A percentile compares a stretch with the other conserved stretches of the same genome.
Evolutionary conservation across 2,113 vertebrate species (phyloP).

Genomic region (Pygathrix nemaeus): DNA sequence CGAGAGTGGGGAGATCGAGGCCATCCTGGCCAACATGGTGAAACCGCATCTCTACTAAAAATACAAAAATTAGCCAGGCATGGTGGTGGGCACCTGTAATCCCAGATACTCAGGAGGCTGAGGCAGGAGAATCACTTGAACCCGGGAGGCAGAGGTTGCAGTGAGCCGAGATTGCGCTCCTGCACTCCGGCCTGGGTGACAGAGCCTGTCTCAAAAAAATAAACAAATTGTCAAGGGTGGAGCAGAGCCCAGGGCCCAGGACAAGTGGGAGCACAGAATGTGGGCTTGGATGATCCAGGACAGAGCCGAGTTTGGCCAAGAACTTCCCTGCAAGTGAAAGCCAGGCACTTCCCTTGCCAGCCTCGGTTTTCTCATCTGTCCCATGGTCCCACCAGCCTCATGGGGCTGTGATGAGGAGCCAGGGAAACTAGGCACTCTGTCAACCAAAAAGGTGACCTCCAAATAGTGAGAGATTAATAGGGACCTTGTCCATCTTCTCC

Average conservation of each 20-base stretch:
- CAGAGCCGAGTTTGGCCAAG: not conserved
- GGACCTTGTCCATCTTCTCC: rapidly evolving
- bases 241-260: not conserved
- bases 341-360: not conserved
- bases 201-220: no score
- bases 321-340: not conserved
- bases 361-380: not conserved
- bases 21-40: no score
- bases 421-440: not conserved
- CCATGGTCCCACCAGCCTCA: rapidly evolving
- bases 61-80: no score
- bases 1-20: no score
- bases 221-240: not conserved
- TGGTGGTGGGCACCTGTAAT: no score
- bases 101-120: no score
- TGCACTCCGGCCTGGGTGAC: no score
- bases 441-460: no score
- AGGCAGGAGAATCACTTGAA: no score
- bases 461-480: not conserved
- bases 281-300: not conserved
- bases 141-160: no score
- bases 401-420: not conserved
- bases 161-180: rapidly evolving
- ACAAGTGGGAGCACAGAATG: not conserved
- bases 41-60: no score